Base-by-base conservation (phyloP, 2,113 vertebrate species). In the Trichechus manatus region DNA sequence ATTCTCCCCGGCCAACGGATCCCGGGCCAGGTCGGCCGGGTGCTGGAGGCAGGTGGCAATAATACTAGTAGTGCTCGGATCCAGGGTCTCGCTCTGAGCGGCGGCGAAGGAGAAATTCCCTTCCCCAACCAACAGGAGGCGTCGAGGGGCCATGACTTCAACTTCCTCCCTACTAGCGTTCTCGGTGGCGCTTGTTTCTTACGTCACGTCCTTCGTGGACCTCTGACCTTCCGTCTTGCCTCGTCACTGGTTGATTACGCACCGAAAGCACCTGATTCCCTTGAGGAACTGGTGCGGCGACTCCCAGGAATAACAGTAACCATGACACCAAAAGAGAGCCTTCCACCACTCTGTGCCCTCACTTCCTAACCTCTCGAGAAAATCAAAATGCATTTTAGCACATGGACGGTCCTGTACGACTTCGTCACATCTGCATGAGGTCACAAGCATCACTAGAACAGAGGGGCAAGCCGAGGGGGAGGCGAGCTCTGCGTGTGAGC, bases 41-140 rank as follows among this genome's bases (percentile, higher is more conserved):
- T 78, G 81, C 97, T 99, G 99, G 89, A 98, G 98, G 92, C 99
- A 99, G 42, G 99, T 99, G 92, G 99, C 99, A 0, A 98, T 99
- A 1, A 99, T 17, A 9, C 63, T 89, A 15, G 94, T 25, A 15
- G 94, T 25, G 56, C 94, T 81, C 0, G 86, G 96, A 3, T 85
- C 96, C 36, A 50, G 81, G 0, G 78, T 72, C 86, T 98, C 97
- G 91, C 98, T 98, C 23, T 99, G 93, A 4, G 98, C 96, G 0
- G 98, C 99, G 0, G 99, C 99, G 95, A 99, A 99, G 1, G 99
- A 99, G 97, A 99, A 99, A 96, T 99, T 99, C 39, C 99, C 99
- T 90, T 99, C 99, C 61, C 99, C 99, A 36, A 99, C 98, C 94
- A 99, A 98, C 80, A 99, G 97, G 77, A 99, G 91, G 33, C 98